Base-by-base conservation (phyloP, 1,140 invertebrate species). In the Scaptodrosophila lebanonensis region DNA sequence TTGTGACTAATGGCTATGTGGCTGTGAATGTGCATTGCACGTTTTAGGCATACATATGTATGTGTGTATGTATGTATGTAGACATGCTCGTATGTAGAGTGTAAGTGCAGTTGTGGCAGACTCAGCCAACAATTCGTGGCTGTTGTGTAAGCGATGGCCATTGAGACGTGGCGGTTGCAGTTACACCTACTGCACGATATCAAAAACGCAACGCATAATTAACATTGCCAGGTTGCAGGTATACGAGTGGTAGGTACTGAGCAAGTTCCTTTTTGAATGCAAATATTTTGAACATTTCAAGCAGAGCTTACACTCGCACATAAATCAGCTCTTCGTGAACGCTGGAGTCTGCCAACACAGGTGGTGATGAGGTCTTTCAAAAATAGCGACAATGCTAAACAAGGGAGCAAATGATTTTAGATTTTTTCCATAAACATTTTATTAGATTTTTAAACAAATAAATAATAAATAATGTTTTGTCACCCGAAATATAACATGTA, bases 171-270 rank as follows among this genome's bases (percentile, higher is more conserved):
- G 17, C 35, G 30, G 17, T 25, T 42, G 17, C 39, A 11, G 22
- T 16, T 50, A 49, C 48, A 53, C 48, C 59, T 35, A 27, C 35
- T 52, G 59, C 36, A 58, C 51, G 58, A 69, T 69, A 69, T 58
- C 58, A 58, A 51, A n/a, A 62, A 43, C 35, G 45, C 30, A 48
- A 27, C 18, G 48, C 36, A 38, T 53, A 69, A 69, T 69, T 69
- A 63, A 69, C 47, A 63, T 67, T 66, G 40, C 40, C 25, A 22
- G 49, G 20, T 18, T 15, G 12, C 53, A 22, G 22, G 11, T 25
- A 20, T 17, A 22, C 16, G 16, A 35, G 17, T 20, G 25, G 51
- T 18, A 48, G 25, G 30, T 18, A 62, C 44, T 18, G 13, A 25
- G 12, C 16, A 16, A 48, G 42, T 38, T 47, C 44, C 30, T 51